Evolutionary conservation across 2,113 vertebrate genomes (phyloP).

Genomic region (Heliornis fulica): DNA sequence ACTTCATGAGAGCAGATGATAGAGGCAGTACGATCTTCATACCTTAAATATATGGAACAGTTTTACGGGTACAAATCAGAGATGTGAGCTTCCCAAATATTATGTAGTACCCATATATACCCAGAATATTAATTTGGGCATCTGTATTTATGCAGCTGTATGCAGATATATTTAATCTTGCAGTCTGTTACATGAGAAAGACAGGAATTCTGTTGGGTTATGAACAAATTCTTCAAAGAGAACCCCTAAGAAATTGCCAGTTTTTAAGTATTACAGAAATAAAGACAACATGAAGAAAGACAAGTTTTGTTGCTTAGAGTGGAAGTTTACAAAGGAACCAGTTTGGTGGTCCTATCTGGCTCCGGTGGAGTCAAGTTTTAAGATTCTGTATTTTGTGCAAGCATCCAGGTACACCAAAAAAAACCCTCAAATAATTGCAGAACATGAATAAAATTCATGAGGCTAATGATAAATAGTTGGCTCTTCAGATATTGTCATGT

Average conservation of each 20-base stretch:
- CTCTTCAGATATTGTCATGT: not conserved
- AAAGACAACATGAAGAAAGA: not conserved
- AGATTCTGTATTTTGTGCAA: not conserved
- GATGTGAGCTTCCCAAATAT: not conserved
- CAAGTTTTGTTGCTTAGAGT: not conserved
- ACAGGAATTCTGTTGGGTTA: not conserved
- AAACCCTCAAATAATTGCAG: not conserved
- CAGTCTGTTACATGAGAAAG: not conserved
- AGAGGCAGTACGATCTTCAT: not conserved
- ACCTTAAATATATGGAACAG: not conserved
- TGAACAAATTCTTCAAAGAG: not conserved
- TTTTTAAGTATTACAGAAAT: not conserved
- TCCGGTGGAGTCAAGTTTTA: not conserved
- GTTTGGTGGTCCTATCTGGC: not conserved
- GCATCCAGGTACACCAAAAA: not conserved
- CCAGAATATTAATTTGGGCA: not conserved
- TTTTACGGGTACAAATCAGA: not conserved
- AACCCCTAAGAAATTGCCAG: not conserved
- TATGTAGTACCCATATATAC: accelerated
- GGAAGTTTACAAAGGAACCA: not conserved
- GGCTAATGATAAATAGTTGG: not conserved
- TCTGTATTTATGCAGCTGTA: accelerated
- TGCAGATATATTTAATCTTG: not conserved
- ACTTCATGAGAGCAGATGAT: not conserved
- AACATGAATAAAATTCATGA: not conserved